Conservation (phyloP, 1,140 invertebrate genomes). For the Zelostemma sp. region DNA sequence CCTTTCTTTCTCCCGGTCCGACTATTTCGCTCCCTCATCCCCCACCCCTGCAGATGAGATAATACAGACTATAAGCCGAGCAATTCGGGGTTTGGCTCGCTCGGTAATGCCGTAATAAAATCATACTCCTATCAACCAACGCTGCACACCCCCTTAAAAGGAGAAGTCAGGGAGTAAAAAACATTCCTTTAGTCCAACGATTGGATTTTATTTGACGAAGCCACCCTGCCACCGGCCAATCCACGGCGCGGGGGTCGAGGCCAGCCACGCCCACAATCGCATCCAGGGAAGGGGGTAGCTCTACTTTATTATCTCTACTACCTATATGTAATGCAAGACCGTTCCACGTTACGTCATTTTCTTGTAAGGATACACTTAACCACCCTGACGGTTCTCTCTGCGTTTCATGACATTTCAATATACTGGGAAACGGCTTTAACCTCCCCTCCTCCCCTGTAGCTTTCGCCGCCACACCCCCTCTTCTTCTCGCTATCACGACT, state of each 20-base stretch:
- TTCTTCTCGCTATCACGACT: neutral
- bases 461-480: neutral
- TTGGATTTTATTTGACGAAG: conserved; percentile 71
- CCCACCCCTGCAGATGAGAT: conserved; percentile 61
- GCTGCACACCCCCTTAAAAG: conserved; percentile 62
- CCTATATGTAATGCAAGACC: conserved; percentile 58
- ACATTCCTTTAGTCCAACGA: conserved; percentile 68
- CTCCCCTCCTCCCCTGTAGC: neutral
- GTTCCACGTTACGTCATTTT: conserved; percentile 59
- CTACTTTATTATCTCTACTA: conserved; percentile 67
- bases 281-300: conserved; percentile 24
- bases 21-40: conserved; percentile 24
- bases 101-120: conserved; percentile 71
- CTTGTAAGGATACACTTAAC: conserved; percentile 59
- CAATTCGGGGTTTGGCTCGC: conserved; percentile 68
- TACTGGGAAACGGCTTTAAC: conserved; percentile 28
- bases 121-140: conserved; percentile 70
- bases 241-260: conserved; percentile 46
- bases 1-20: conserved; percentile 10
- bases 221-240: conserved; percentile 62
- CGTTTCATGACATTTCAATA: conserved; percentile 46
- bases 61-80: conserved; percentile 69
- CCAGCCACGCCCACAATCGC: conserved; percentile 60
- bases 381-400: conserved; percentile 29
- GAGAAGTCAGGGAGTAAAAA: conserved; percentile 42